A percentile compares a stretch with the other conserved stretches of the same genome.
Evolutionary conservation across 2,113 vertebrate genomes (phyloP).

Genomic region (Oostethus manadensis): DNA sequence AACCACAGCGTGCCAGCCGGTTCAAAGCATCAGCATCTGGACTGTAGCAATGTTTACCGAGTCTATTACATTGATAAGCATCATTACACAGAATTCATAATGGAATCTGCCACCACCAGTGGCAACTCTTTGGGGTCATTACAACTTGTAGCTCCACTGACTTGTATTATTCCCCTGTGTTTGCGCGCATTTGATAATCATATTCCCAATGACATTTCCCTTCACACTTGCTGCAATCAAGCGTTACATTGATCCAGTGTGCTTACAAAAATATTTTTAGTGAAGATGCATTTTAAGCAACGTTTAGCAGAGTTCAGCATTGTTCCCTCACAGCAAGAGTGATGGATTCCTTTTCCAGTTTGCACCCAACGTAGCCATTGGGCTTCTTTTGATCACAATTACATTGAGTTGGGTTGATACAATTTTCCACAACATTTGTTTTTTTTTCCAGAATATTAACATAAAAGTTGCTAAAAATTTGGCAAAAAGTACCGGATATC

Average conservation of each 20-base stretch:
- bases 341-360: too few species aligned
- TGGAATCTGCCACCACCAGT: slow-evolving; percentile 23
- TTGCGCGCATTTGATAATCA: slow-evolving; percentile 1
- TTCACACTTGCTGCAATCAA: neutral
- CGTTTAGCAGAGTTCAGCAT: too few species aligned
- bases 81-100: slow-evolving; percentile 46
- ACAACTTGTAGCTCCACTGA: slow-evolving; percentile 15
- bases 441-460: too few species aligned
- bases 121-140: slow-evolving; percentile 33
- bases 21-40: slow-evolving; percentile 13
- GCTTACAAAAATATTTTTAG: neutral
- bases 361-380: too few species aligned
- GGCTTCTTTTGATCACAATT: too few species aligned
- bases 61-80: slow-evolving; percentile 35
- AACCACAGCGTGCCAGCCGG: slow-evolving; percentile 1
- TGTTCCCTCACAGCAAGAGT: too few species aligned
- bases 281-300: too few species aligned
- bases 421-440: too few species aligned
- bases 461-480: too few species aligned
- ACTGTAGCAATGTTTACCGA: slow-evolving; percentile 34
- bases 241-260: neutral
- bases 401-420: too few species aligned
- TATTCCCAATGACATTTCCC: slow-evolving; percentile 9
- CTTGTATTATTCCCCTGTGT: slow-evolving; percentile 7
- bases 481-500: too few species aligned